Evolutionary conservation across 2,888 invertebrate species (phyloP).

Genomic region (Mesorhabditis spiculigera): DNA sequence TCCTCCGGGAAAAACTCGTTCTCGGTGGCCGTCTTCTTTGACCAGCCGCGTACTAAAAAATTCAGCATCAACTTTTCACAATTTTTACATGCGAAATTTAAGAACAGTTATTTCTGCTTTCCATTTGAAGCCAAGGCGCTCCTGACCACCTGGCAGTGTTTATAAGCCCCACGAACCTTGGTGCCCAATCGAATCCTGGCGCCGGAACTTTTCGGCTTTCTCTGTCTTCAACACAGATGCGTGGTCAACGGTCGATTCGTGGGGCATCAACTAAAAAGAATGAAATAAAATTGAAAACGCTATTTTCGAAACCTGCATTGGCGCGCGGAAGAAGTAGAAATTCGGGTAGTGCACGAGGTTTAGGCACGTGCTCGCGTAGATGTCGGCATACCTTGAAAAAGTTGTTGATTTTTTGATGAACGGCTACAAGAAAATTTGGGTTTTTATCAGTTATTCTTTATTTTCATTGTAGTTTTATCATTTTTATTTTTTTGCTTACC

Average conservation of each 20-base stretch:
- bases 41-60: slow-evolving; percentile 51
- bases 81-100: no score
- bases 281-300: neutral
- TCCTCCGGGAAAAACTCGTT: slow-evolving; percentile 49
- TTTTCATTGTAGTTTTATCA: no score
- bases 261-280: slow-evolving; percentile 85
- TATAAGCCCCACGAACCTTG: slow-evolving; percentile 26
- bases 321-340: slow-evolving; percentile 96
- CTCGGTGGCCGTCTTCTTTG: slow-evolving; percentile 46
- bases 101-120: no score
- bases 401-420: neutral
- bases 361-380: slow-evolving; percentile 87
- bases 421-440: no score
- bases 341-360: slow-evolving; percentile 97
- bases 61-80: no score
- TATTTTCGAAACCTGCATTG: slow-evolving; percentile 65
- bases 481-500: slow-evolving; percentile 60
- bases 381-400: slow-evolving; percentile 74
- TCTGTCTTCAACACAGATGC: slow-evolving; percentile 33
- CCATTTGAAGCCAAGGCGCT: no score
- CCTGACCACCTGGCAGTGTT: no score
- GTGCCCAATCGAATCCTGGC: slow-evolving; percentile 50
- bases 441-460: no score
- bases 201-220: slow-evolving; percentile 27
- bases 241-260: slow-evolving; percentile 95